Percentiles rank a stretch among this genome's conserved stretches.
phyloP scores from a whole-genome alignment of 2,113 vertebrate genomes.

The Vombatus ursinus region DNA sequence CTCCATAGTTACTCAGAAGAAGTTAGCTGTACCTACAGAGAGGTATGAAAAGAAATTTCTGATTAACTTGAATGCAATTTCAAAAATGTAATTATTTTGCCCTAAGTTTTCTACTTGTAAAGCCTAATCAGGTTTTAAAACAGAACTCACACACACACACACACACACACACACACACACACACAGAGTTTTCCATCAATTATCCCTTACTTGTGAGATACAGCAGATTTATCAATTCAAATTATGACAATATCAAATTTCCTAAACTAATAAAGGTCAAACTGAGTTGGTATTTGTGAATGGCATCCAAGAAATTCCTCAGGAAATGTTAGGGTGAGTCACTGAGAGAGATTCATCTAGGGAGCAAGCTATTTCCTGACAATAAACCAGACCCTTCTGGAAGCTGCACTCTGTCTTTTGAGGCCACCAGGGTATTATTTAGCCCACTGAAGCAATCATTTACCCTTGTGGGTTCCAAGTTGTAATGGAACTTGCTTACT shows the following conservation, averaged over 20 bases:
- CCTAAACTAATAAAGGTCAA: constrained; percentile 28
- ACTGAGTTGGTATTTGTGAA: constrained; percentile 40
- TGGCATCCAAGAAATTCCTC: constrained; percentile 66
- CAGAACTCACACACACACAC: not conserved
- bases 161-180: not conserved
- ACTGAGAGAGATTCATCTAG: constrained; percentile 37
- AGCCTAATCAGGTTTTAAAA: constrained; percentile 31
- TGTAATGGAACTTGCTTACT: constrained; percentile 54
- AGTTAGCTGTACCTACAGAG: not conserved
- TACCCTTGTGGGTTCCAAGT: constrained; percentile 57
- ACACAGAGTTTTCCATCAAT: not conserved
- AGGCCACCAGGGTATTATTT: constrained; percentile 65
- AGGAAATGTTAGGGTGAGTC: constrained; percentile 60
- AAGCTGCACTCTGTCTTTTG: constrained; percentile 51
- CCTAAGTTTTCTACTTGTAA: constrained; percentile 34
- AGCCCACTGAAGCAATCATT: constrained; percentile 67
- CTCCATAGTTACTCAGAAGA: constrained; percentile 10
- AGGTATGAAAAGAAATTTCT: not conserved
- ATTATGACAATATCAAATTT: constrained; percentile 2
- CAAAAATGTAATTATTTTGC: not conserved
- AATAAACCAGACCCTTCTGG: constrained; percentile 59
- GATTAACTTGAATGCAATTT: constrained; percentile 10
- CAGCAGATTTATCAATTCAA: not conserved
- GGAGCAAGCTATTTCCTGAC: constrained; percentile 59
- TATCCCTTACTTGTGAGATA: constrained; percentile 10